Percentiles rank a stretch among this genome's conserved stretches.
These are phyloP conservation scores for Zosterops pallidus DNA, from an alignment of 2,113 vertebrate species.

Conservation along the genomic window DNA sequence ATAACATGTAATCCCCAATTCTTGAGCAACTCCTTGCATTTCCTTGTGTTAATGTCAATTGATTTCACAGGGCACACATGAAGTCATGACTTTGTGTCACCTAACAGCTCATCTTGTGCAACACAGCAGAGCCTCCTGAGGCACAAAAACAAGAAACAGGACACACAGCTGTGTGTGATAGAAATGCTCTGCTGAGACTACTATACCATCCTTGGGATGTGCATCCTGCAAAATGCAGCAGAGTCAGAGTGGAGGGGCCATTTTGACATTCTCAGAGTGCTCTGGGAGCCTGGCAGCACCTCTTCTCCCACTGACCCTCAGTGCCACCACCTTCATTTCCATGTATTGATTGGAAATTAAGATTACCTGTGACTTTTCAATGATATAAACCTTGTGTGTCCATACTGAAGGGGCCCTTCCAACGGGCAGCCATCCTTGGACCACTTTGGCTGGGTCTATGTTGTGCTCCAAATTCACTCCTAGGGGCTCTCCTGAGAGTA, in stretches of 20 bases:
- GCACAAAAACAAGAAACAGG: neutral
- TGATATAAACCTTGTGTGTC: neutral
- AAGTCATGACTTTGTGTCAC: neutral
- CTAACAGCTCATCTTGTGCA: neutral
- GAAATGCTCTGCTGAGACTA: neutral
- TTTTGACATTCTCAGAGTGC: neutral
- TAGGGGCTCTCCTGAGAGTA: too few relatives aligned
- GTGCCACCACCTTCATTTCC: too few relatives aligned
- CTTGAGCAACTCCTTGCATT: neutral
- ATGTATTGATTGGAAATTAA: neutral
- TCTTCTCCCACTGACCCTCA: neutral
- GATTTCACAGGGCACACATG: neutral
- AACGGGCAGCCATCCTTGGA: too few relatives aligned
- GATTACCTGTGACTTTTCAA: neutral
- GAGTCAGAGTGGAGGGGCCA: fast-evolving
- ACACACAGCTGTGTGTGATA: neutral
- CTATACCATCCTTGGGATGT: neutral
- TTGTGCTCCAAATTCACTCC: too few relatives aligned
- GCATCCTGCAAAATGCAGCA: neutral
- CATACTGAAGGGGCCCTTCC: neutral
- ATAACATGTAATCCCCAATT: neutral
- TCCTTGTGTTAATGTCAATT: neutral
- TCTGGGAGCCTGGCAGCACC: neutral
- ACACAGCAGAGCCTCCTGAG: neutral
- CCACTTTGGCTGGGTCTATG: too few relatives aligned